Percentiles rank a stretch among this genome's conserved stretches.
These are phyloP conservation scores for Botrylloides violaceus DNA, from an alignment of 23 tunicate genomes.

Conservation along the genomic window DNA sequence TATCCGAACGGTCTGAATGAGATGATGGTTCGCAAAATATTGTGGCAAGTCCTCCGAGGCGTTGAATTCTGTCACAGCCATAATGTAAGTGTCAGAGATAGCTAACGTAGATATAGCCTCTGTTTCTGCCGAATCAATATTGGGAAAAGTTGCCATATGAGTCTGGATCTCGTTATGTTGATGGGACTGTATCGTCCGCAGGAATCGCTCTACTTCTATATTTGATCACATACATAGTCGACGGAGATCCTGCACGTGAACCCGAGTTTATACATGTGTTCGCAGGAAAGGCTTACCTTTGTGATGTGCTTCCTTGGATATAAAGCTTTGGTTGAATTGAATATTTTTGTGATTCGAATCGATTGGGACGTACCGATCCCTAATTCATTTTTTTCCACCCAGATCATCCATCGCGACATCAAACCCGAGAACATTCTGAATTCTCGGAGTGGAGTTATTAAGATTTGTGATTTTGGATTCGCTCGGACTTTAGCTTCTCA, in stretches of 20 bases:
- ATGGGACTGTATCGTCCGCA: too few relatives aligned
- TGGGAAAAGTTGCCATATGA: too few relatives aligned
- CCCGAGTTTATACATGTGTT: too few relatives aligned
- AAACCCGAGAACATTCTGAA: slow-evolving; percentile 97
- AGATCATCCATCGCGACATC: slow-evolving; percentile 98
- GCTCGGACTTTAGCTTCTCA: slow-evolving; percentile 88
- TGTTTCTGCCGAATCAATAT: too few relatives aligned
- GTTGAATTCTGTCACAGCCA: slow-evolving; percentile 96
- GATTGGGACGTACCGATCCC: neutral
- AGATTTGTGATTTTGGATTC: slow-evolving; percentile 98
- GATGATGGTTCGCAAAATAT: slow-evolving; percentile 72
- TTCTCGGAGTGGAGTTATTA: slow-evolving; percentile 86
- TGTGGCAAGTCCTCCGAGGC: slow-evolving; percentile 95
- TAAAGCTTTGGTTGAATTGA: too few relatives aligned
- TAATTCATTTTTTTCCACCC: neutral
- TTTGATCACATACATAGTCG: too few relatives aligned
- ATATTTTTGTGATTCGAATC: neutral
- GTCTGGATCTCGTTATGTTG: too few relatives aligned
- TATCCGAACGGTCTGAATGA: slow-evolving; percentile 83
- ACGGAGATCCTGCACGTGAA: too few relatives aligned
- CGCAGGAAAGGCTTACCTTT: too few relatives aligned
- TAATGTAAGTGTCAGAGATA: slow-evolving; percentile 87
- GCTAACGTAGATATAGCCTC: too few relatives aligned
- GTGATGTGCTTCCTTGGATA: too few relatives aligned
- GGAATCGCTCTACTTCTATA: too few relatives aligned